Base-by-base conservation (phyloP, 2,113 vertebrate species). In the Nansenia antarctica region DNA sequence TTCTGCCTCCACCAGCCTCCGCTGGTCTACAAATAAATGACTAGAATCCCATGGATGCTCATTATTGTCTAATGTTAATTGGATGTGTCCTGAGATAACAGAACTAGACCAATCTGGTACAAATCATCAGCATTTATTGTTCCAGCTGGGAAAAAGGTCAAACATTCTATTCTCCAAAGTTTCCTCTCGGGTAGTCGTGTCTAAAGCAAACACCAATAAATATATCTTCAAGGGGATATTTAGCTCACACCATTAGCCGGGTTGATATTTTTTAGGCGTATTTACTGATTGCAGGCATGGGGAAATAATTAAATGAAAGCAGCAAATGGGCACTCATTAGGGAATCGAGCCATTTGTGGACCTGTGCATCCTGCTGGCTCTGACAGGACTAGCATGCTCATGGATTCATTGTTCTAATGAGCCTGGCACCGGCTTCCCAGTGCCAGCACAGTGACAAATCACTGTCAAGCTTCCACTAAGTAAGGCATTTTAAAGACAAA, bases 381-480 rank as follows among this genome's bases (percentile, higher is more conserved):
- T 65, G 70, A 76, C 77, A 67, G 81, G 78, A 73, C 78, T 9
- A 49, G 54, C 47, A 35, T 57, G 18, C 69, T 83, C 47, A 62
- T 74, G 64, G 70, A 81, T 82, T 71, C 62, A 80, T 79, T 76
- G 83, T 77, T 83, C 67, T 73, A 74, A 86, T 76, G 73, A 83
- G 79, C 65, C 69, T 75, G 66, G 74, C 72, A 61, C 59, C 39
- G 18, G 49, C 37, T 49, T 42, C 58, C 67, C 53, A 26, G 60
- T 69, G 78, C 71, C 62, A 77, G 62, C 62, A 35, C 59, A 65
- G 57, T 77, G 76, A 78, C 72, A 82, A 82, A 86, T 82, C 71
- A 72, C 69, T 70, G 67, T 75, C 64, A 67, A 59, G 53, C 69
- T 67, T 60, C 47, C 53, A 65, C 69, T 71, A 58, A 76, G 53